Evolutionary conservation across 2,888 invertebrate genomes (phyloP), one percentile per base, ranked within the genome.

Genomic region (Globia sparganii): DNA sequence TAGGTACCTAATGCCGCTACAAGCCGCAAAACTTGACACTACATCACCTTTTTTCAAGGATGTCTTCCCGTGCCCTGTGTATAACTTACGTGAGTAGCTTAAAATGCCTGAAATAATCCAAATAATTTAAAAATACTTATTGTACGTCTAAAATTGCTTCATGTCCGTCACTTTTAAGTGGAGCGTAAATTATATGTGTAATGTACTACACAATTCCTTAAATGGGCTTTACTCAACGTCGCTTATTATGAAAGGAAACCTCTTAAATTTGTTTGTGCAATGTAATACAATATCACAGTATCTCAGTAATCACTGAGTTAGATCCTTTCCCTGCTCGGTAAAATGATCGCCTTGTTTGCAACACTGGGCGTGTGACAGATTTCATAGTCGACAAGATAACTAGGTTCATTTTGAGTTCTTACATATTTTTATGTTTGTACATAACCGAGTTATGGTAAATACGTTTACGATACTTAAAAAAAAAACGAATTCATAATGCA

Each of bases 211-310:
- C 84, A 83, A 81, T 81, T 81, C 84, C 84, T 88, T 85, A 78
- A 86, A 83, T 88, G 77, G 72, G 70, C 66, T 87, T 86, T 87
- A 77, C 85, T 82, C 85, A 88, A 87, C 84, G 72, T 81, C 72
- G 79, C 78, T 73, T 83, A 87, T 91, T 90, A 89, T 89, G 90
- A 91, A 91, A 91, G 87, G 87, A 86, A 82, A 87, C 88, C 89
- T 88, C 89, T 89, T 86, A 88, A 89, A 85, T 90, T 88, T 86
- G 84, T 91, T 91, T 91, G 90, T 90, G 93, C 91, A 93, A 92
- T 88, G 86, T 92, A 92, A 92, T 90, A 90, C 90, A 91, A 92
- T 91, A 92, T 91, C 89, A 77, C 78, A 70, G 81, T 83, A 76
- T 74, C 73, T 80, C 78, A 71, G 87, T 89, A 91, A 91, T 90